Evolutionary conservation across 2,113 vertebrate genomes (phyloP), one percentile per base, ranked within the genome.

Genomic region (Bombycilla garrulus): DNA sequence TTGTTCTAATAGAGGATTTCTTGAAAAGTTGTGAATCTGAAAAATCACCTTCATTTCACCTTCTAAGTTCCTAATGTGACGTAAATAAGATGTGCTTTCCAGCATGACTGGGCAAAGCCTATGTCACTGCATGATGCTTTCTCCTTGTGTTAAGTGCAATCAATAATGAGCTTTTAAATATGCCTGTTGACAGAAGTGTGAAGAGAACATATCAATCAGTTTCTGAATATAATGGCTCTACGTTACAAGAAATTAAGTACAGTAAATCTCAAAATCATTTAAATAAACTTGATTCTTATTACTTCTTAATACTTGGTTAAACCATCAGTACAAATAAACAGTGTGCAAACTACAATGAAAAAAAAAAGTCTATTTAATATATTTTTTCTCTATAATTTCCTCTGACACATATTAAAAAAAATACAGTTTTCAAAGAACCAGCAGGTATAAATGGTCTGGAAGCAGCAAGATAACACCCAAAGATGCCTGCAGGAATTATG

Each of bases 31-130:
- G 24, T 44, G 25, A 14, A 48, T 81, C 64, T 64, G 48, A 72
- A 62, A 76, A 64, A 67, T 40, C 25, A 40, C 21, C 11, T 26
- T 50, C 11, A 57, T 88, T 51, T 64, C 13, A 2, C 38, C 8
- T 67, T 71, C 33, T 48, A 72, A 5, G 22, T 62, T 78, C 71
- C 18, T n/a, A 44, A 1, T 5, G 24, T 80, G 38, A 33, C 0
- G 0, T 62, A 87, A 92, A 36, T 35, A 81, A 20, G 38, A 60
- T 0, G 0, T n/a, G 19, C 2, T 50, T 69, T 38, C 54, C 48
- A 69, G 53, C 58, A 53, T 1, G 4, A 47, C 36, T 51, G 21
- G 11, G 13, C 20, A 79, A 71, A 74, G 26, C 45, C 21, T 62
- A 3, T 54, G 15, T 17, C 15, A 19, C 44, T 35, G 22, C 15